Evolutionary conservation across 2,797 vertebrate genomes (phyloP).

Genomic region (Paramormyrops hopkinsi): DNA sequence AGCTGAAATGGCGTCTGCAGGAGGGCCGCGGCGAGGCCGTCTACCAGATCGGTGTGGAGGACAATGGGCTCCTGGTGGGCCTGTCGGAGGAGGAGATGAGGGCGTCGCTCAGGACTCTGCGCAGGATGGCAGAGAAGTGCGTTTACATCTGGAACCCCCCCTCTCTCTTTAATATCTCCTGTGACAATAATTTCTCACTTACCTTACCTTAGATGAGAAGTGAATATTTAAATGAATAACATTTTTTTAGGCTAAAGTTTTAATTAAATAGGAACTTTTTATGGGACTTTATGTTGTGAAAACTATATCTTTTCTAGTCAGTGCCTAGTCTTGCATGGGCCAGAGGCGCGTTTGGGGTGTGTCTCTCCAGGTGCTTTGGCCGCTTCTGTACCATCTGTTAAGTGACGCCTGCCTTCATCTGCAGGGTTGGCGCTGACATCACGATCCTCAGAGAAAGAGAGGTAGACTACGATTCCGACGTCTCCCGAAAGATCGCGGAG

Average conservation of each 20-base stretch:
- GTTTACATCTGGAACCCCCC: not conserved
- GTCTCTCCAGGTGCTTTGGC: not conserved
- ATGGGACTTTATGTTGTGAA: not conserved
- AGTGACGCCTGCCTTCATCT: not conserved
- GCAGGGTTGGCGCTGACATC: slow-evolving; percentile 90
- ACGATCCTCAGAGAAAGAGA: slow-evolving; percentile 83
- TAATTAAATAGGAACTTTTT: not conserved
- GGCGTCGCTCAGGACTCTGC: slow-evolving; percentile 85
- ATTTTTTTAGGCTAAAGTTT: not conserved
- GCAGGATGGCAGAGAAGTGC: slow-evolving; percentile 92
- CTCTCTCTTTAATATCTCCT: not conserved
- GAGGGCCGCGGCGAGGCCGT: slow-evolving; percentile 93
- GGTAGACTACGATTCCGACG: slow-evolving; percentile 81
- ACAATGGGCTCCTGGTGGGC: slow-evolving; percentile 91
- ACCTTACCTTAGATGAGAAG: not conserved
- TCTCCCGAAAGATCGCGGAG: slow-evolving; percentile 82
- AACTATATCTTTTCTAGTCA: not conserved
- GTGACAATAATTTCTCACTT: not conserved
- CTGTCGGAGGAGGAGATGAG: slow-evolving; percentile 89
- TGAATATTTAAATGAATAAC: not conserved
- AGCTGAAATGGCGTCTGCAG: slow-evolving; percentile 98
- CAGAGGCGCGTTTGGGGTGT: not conserved
- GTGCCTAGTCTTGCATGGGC: not conserved
- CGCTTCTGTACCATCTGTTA: not conserved
- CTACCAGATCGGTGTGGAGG: slow-evolving; percentile 96